Evolutionary conservation across 2,113 vertebrate species (phyloP).

Genomic region (Kryptolebias marmoratus): DNA sequence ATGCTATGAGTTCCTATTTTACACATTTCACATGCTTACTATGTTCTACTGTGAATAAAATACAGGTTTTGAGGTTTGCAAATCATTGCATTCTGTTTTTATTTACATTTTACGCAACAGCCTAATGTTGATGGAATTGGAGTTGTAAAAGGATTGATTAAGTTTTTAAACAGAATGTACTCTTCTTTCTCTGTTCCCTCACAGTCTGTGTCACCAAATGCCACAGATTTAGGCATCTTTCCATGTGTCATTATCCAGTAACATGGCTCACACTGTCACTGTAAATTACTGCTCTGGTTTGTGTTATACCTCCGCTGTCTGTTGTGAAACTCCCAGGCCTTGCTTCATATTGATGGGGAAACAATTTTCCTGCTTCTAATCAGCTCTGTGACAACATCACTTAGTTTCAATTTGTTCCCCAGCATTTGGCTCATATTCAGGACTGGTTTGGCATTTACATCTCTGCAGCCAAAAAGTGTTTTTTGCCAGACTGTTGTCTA

Average conservation of each 20-base stretch:
- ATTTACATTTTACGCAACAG: too few relatives aligned
- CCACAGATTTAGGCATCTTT: slow-evolving; percentile 20
- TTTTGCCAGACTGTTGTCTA: slow-evolving; percentile 43
- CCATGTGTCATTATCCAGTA: slow-evolving; percentile 27
- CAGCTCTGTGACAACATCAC: slow-evolving; percentile 38
- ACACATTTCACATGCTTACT: too few relatives aligned
- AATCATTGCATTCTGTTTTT: too few relatives aligned
- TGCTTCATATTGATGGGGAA: slow-evolving; percentile 40
- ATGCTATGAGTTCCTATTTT: too few relatives aligned
- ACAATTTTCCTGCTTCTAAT: slow-evolving; percentile 34
- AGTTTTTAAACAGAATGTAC: slow-evolving; percentile 5
- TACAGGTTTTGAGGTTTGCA: too few relatives aligned
- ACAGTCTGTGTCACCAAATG: slow-evolving; percentile 5
- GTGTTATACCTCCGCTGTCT: slow-evolving; percentile 28
- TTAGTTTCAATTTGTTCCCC: slow-evolving; percentile 26
- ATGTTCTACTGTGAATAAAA: too few relatives aligned
- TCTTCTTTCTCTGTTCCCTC: not conserved
- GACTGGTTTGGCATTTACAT: slow-evolving; percentile 22
- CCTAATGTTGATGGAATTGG: too few relatives aligned
- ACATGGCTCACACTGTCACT: slow-evolving; percentile 22
- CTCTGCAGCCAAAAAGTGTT: slow-evolving; percentile 35
- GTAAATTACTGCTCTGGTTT: slow-evolving; percentile 45
- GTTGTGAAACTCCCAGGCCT: slow-evolving; percentile 51
- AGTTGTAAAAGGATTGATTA: not conserved
- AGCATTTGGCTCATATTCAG: slow-evolving; percentile 16